phyloP scores from a whole-genome alignment of 2,888 invertebrate species.

The Ophion costatus region DNA sequence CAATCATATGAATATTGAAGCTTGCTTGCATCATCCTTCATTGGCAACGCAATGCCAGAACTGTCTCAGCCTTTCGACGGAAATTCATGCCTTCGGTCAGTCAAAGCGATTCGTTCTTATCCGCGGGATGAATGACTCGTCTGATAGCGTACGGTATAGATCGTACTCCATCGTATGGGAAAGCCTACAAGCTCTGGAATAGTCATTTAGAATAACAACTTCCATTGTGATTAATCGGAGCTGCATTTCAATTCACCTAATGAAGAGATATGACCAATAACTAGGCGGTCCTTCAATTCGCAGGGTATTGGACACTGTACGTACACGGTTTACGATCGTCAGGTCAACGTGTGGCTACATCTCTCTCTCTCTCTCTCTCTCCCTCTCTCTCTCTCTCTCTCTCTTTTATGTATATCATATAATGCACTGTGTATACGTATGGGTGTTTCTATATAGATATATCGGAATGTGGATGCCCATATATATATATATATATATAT shows the following conservation, averaged over 20 bases:
- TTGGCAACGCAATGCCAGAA: neutral
- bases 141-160: neutral
- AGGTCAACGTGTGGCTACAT: neutral
- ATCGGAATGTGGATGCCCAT: neutral
- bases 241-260: slow-evolving; percentile 20
- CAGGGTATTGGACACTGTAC: neutral
- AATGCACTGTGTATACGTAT: slow-evolving; percentile 1
- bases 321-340: slow-evolving; percentile 8
- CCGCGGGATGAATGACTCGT: neutral
- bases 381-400: neutral
- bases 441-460: neutral
- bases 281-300: neutral
- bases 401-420: neutral
- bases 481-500: neutral
- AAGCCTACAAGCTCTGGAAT: slow-evolving; percentile 17
- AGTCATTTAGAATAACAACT: slow-evolving; percentile 27
- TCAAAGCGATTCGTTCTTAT: neutral
- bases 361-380: neutral
- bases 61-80: neutral
- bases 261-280: slow-evolving; percentile 37
- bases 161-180: neutral
- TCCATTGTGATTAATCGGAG: slow-evolving; percentile 22
- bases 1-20: neutral
- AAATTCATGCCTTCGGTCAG: neutral
- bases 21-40: neutral